These are phyloP conservation scores for Balearica regulorum DNA, from an alignment of 2,797 vertebrate genomes.

Conservation along the genomic window DNA sequence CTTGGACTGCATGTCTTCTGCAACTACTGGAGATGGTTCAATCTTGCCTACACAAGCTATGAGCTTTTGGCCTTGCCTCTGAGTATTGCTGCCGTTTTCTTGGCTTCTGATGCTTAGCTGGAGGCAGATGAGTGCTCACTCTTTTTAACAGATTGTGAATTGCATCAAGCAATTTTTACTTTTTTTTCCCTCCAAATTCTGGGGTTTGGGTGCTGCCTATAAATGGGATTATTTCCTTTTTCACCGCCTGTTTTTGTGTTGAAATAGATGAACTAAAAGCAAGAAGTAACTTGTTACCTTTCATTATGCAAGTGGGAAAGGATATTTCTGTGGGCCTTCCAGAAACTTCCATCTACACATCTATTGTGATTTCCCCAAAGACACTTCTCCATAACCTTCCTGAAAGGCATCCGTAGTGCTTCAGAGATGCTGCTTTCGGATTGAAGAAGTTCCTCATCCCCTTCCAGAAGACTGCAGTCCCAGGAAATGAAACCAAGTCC, in stretches of 20 bases:
- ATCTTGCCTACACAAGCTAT: background rate
- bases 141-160: background rate
- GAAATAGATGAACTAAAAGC: background rate
- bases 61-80: slow-evolving; percentile 32
- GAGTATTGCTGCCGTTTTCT: background rate
- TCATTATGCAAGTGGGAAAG: background rate
- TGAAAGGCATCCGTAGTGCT: background rate
- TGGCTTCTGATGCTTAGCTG: slow-evolving; percentile 22
- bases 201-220: background rate
- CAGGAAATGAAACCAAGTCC: background rate
- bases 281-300: background rate
- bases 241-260: background rate
- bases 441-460: background rate
- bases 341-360: background rate
- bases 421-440: background rate
- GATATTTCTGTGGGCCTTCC: slow-evolving; percentile 1
- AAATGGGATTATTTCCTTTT: background rate
- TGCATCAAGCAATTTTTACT: background rate
- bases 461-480: background rate
- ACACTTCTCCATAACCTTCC: background rate
- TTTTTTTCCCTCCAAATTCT: background rate
- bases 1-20: slow-evolving; percentile 35
- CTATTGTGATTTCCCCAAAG: background rate
- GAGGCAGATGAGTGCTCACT: slow-evolving; percentile 12
- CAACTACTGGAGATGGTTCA: slow-evolving; percentile 14